Percentiles rank a stretch among this genome's conserved stretches.
Conservation (phyloP, 2,888 invertebrate genomes). For the Aphelenchoides bicaudatus region DNA sequence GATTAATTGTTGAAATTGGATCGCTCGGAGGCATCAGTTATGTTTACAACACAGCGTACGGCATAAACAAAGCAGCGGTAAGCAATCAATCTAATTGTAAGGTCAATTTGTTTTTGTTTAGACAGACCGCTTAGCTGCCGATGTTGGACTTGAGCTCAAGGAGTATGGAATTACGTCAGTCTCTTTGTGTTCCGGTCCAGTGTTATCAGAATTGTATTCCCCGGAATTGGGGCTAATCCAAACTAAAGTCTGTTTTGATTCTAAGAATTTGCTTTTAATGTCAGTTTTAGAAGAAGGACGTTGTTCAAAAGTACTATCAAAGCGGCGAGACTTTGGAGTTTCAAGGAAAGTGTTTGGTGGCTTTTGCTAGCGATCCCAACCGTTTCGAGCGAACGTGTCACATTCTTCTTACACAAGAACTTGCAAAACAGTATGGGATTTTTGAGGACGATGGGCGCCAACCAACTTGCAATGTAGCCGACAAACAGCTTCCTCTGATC, state of each 20-base stretch:
- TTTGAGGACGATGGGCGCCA: constrained; percentile 57
- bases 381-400: constrained; percentile 57
- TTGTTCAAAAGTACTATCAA: constrained; percentile 20
- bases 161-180: constrained; percentile 56
- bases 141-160: constrained; percentile 62
- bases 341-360: constrained; percentile 44
- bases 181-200: constrained; percentile 64
- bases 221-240: constrained; percentile 17
- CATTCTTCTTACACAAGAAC: constrained; percentile 57
- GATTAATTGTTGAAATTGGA: constrained; percentile 61
- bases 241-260: not conserved
- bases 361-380: constrained; percentile 54
- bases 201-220: constrained; percentile 52
- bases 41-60: constrained; percentile 9
- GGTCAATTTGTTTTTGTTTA: not conserved
- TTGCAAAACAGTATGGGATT: constrained; percentile 60
- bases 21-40: not conserved
- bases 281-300: constrained; percentile 2
- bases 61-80: constrained; percentile 4
- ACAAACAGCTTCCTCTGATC: constrained; percentile 6
- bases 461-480: constrained; percentile 3
- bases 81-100: not conserved
- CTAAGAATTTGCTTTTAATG: not conserved
- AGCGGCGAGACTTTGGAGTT: constrained; percentile 41
- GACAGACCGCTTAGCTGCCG: constrained; percentile 61